Base-by-base conservation (phyloP, 2,113 vertebrate genomes). In the Erythrocercus mccallii region DNA sequence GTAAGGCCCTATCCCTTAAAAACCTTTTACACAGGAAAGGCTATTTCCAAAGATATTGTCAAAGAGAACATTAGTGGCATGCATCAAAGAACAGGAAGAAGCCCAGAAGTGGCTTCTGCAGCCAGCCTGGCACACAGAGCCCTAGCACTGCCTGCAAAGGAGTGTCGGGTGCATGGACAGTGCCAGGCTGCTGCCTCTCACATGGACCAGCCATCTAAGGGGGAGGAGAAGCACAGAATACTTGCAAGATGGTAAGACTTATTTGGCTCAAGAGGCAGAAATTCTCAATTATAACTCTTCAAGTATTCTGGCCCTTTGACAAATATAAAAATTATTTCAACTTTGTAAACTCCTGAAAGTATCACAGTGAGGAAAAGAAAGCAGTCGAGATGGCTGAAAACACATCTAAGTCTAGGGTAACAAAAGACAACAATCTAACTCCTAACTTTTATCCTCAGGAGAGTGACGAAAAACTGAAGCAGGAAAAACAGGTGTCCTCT, bases 261-360 rank as follows among this genome's bases (percentile, higher is more conserved):
- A 21, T 9, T 72, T 77, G 23, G 9, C 33, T 74, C 28, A 70
- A 86, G 17, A 84, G 35, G 25, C 24, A 50, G 37, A 64, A 85
- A 47, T 44, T 66, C 30, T 47, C 42, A 60, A 5, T 51, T 65
- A 14, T 30, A 79, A 50, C 13, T 73, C n/a, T 86, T 62, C 30
- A 62, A 74, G 68, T 10, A 70, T 54, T 84, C 54, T 42, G 9
- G 13, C 11, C 18, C 23, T 88, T 71, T 64, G 30, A 72, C 7
- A 9, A 78, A 10, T 1, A 83, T 44, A 35, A 92, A 93, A 73
- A 60, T 28, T 21, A 58, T 20, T 74, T 73, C 24, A 74, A 24
- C 30, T 80, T 86, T 61, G 35, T 62, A 86, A 95, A 73, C 25
- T 56, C 71, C 30, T 54, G 42, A 71, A 94, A 27, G 47, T 86